Conservation (phyloP, 2,797 vertebrate genomes). For the Crax fasciolata region DNA sequence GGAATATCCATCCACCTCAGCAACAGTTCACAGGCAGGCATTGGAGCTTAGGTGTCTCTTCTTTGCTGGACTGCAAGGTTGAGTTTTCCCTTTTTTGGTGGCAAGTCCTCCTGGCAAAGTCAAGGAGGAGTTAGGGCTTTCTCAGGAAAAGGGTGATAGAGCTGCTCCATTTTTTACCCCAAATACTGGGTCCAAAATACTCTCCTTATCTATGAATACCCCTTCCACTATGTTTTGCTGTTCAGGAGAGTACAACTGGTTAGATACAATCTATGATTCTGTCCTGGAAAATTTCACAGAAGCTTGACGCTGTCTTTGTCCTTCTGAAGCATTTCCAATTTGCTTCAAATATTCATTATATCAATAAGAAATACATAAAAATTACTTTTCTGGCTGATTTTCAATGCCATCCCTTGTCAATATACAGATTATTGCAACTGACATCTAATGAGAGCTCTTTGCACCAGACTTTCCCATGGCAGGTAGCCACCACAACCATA, state of each 20-base stretch:
- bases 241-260: neutral
- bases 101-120: neutral
- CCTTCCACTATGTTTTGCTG: neutral
- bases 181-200: neutral
- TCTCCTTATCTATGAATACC: neutral
- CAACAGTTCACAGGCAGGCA: rapidly evolving
- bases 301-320: neutral
- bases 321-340: neutral
- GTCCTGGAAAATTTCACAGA: neutral
- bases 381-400: neutral
- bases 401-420: neutral
- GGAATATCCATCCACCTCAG: neutral
- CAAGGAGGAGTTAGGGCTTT: neutral
- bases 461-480: neutral
- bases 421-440: neutral
- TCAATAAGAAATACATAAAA: neutral
- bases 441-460: neutral
- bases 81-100: neutral
- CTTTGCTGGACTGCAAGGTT: neutral
- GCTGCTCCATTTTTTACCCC: neutral
- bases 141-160: neutral
- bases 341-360: neutral
- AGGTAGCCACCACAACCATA: neutral
- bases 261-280: neutral
- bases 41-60: neutral